These are phyloP conservation scores for Glyphotaelius pellucidus DNA, from an alignment of 2,888 invertebrate genomes.

Conservation along the genomic window DNA sequence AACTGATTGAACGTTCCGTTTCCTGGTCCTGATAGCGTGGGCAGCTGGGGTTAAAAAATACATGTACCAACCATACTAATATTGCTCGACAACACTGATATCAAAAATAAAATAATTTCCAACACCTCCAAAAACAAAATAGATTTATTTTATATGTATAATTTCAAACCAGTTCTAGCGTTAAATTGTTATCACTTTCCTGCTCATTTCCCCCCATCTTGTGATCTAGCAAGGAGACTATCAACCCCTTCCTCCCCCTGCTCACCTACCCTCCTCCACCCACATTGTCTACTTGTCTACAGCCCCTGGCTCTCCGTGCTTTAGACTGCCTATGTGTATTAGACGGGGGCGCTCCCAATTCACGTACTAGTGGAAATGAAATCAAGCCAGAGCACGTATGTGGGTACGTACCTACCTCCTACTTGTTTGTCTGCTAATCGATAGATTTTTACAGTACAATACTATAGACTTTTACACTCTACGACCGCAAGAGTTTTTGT, in stretches of 20 bases:
- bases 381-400: not conserved
- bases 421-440: not conserved
- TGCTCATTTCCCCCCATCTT: not conserved
- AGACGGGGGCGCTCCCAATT: slow-evolving; percentile 24
- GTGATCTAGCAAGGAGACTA: not conserved
- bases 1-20: not conserved
- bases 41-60: not conserved
- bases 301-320: not conserved
- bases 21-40: not conserved
- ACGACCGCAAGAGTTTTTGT: not conserved
- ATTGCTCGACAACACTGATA: not conserved
- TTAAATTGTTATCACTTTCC: not conserved
- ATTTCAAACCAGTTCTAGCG: not conserved
- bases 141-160: no score
- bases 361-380: not conserved
- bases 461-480: not conserved
- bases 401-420: not conserved
- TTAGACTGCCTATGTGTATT: not conserved
- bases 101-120: not conserved
- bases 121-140: no score
- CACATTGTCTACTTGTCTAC: not conserved
- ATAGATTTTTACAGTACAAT: not conserved
- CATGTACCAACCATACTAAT: not conserved
- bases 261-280: not conserved
- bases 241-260: not conserved